phyloP scores from a whole-genome alignment of 2,113 vertebrate genomes.

The Corvus hawaiiensis region DNA sequence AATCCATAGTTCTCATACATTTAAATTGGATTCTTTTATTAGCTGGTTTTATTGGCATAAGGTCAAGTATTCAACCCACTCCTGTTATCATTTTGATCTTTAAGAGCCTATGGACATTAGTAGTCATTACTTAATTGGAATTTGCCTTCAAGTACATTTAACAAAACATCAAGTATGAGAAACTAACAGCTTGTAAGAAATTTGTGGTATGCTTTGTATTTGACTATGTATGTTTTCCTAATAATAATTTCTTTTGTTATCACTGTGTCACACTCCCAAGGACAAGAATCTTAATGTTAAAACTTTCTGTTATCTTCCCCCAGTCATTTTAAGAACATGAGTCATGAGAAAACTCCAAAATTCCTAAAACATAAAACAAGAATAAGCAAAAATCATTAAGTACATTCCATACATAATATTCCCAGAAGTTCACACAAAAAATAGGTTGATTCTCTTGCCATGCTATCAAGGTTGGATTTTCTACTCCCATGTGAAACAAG shows the following conservation, averaged over 20 bases:
- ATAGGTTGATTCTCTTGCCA: not conserved
- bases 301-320: not conserved
- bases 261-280: not conserved
- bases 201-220: not conserved
- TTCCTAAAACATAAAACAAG: not conserved
- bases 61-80: not conserved
- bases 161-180: not conserved
- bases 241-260: not conserved
- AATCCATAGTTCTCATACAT: not conserved
- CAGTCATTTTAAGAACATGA: not conserved
- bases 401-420: not conserved
- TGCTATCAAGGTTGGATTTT: not conserved
- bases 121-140: slow-evolving; percentile 10
- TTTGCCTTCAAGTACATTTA: not conserved
- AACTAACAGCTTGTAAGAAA: not conserved
- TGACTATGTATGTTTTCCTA: not conserved
- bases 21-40: not conserved
- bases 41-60: not conserved
- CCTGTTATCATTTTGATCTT: not conserved
- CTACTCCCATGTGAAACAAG: not conserved
- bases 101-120: not conserved
- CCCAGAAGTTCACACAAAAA: not conserved
- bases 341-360: not conserved
- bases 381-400: not conserved
- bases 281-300: not conserved